A percentile compares a stretch with the other conserved stretches of the same genome.
These are phyloP conservation scores for Micromesistius poutassou DNA, from an alignment of 2,797 vertebrate species.

Conservation along the genomic window DNA sequence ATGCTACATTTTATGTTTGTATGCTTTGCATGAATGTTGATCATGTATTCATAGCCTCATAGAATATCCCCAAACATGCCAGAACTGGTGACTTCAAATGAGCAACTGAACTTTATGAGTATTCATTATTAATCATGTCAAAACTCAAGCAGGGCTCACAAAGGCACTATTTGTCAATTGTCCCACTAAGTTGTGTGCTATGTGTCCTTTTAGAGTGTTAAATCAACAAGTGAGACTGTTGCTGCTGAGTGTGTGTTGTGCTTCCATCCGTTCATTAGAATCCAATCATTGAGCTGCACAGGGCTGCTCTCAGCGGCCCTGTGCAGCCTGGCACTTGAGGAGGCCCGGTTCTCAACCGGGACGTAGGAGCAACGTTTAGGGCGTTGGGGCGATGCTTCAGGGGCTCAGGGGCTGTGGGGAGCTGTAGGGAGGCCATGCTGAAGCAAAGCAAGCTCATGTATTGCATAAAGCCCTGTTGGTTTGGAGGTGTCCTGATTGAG, in stretches of 20 bases:
- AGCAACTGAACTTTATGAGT: constrained; percentile 17
- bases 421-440: neutral
- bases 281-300: neutral
- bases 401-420: neutral
- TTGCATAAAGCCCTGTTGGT: constrained; percentile 1
- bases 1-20: neutral
- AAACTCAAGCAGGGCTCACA: constrained; percentile 11
- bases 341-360: constrained; percentile 28
- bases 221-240: neutral
- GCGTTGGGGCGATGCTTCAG: neutral
- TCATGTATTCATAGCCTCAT: constrained; percentile 4
- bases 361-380: neutral
- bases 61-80: constrained; percentile 21
- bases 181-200: constrained; percentile 14
- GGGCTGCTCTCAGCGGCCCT: constrained; percentile 9
- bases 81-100: constrained; percentile 8
- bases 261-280: constrained; percentile 7
- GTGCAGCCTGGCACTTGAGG: constrained; percentile 23
- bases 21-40: neutral
- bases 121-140: constrained; percentile 2
- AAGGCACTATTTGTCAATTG: constrained; percentile 35
- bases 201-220: constrained; percentile 3
- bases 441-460: neutral
- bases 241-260: constrained; percentile 6
- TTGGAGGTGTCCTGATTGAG: constrained; percentile 1